Evolutionary conservation across 2,113 vertebrate genomes (phyloP).

Genomic region (Azemiops feae): DNA sequence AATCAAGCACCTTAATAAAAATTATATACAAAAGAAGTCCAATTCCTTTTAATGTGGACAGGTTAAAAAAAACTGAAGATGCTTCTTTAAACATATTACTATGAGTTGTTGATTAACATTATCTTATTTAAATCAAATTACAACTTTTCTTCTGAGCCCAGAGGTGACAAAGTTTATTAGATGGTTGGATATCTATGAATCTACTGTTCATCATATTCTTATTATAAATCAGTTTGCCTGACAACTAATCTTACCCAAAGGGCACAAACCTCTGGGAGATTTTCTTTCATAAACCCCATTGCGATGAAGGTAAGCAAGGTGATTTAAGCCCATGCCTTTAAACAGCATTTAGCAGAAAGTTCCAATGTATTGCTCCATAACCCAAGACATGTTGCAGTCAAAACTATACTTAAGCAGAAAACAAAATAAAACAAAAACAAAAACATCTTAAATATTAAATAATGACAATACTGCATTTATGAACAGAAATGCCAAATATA

Average conservation of each 20-base stretch:
- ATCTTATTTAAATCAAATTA: neutral
- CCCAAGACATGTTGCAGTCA: rapidly evolving
- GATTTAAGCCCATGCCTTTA: neutral
- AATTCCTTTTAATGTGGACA: neutral
- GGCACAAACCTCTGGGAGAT: neutral
- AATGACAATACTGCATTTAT: constrained; percentile 34
- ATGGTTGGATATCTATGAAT: neutral
- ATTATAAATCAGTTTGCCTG: neutral
- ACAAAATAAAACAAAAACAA: neutral
- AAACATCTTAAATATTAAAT: constrained; percentile 8
- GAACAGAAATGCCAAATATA: constrained; percentile 49
- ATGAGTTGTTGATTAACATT: neutral
- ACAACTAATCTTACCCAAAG: neutral
- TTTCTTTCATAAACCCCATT: neutral
- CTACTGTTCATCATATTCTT: neutral
- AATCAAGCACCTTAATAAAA: neutral
- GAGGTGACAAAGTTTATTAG: neutral
- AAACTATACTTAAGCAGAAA: neutral
- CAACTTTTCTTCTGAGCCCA: neutral
- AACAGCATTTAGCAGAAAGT: neutral
- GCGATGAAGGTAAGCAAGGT: neutral
- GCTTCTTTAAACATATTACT: neutral
- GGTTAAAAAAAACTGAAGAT: neutral
- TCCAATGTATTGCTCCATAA: neutral
- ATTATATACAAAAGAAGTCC: neutral